These are phyloP conservation scores for Drosophila jambulina DNA, from an alignment of 1,140 invertebrate genomes.

Conservation along the genomic window DNA sequence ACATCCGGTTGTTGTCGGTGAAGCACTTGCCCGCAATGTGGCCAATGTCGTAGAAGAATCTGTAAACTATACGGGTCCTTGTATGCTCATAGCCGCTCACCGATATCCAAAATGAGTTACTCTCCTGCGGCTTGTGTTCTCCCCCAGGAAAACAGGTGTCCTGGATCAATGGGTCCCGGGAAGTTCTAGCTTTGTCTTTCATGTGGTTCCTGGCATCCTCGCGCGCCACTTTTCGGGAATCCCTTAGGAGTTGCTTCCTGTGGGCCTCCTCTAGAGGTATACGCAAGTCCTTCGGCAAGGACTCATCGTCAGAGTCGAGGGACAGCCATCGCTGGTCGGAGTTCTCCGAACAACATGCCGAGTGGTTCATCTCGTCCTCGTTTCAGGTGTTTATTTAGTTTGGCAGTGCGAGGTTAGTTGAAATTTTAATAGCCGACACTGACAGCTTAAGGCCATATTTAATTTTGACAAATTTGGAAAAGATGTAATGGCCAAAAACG, in stretches of 20 bases:
- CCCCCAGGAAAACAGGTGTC: neutral
- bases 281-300: neutral
- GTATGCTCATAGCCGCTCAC: constrained; percentile 46
- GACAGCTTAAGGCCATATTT: constrained; percentile 9
- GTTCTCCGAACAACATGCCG: neutral
- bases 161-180: neutral
- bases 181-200: neutral
- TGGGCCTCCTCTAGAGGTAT: neutral
- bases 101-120: constrained; percentile 45
- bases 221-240: neutral
- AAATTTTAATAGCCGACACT: neutral
- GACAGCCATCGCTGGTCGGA: neutral
- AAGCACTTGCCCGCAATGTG: constrained; percentile 22
- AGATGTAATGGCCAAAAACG: neutral
- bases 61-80: constrained; percentile 30
- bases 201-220: neutral
- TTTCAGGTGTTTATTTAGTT: neutral
- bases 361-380: neutral
- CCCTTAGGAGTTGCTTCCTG: neutral
- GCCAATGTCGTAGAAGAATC: constrained; percentile 63
- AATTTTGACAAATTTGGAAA: constrained; percentile 10
- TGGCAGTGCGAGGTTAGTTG: neutral
- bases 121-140: too few species aligned
- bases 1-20: constrained; percentile 44
- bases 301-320: neutral